A percentile compares a stretch with the other conserved stretches of the same genome.
Evolutionary conservation across 2,888 invertebrate genomes (phyloP).

Genomic region (Epiblema foenella): DNA sequence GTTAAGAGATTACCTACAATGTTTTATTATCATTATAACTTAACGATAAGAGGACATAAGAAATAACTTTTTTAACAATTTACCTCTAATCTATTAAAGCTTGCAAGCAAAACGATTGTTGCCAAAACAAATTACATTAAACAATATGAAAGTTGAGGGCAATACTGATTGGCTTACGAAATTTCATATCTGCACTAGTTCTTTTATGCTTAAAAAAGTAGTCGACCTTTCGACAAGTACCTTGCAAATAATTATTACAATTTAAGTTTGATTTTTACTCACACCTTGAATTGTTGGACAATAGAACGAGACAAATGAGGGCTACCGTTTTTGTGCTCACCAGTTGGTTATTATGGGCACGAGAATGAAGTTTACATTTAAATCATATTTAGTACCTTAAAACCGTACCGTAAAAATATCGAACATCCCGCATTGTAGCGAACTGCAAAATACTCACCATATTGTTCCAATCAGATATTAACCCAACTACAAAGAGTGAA

Average conservation of each 20-base stretch:
- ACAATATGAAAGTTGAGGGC: slow-evolving; percentile 71
- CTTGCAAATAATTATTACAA: slow-evolving; percentile 62
- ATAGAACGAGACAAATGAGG: slow-evolving; percentile 1
- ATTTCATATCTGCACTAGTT: slow-evolving; percentile 49
- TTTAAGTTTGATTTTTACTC: slow-evolving; percentile 55
- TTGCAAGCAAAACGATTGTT: slow-evolving; percentile 9
- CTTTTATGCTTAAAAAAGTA: slow-evolving; percentile 58
- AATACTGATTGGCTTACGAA: slow-evolving; percentile 53
- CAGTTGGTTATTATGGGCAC: too few species aligned
- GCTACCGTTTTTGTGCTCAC: too few species aligned
- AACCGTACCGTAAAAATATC: too few species aligned
- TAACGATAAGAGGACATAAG: too few species aligned
- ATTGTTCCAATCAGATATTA: too few species aligned
- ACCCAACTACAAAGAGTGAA: too few species aligned
- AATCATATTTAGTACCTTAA: too few species aligned
- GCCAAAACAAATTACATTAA: slow-evolving; percentile 46
- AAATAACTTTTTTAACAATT: background rate
- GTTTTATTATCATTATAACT: too few species aligned
- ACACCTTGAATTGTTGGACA: slow-evolving; percentile 36
- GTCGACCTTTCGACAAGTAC: slow-evolving; percentile 55
- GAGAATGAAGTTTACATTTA: too few species aligned
- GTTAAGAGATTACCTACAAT: too few species aligned
- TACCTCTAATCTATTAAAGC: background rate
- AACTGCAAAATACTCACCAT: too few species aligned
- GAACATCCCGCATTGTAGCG: too few species aligned